phyloP scores from a whole-genome alignment of 2,888 invertebrate species.

The Muschampia plurimacula region DNA sequence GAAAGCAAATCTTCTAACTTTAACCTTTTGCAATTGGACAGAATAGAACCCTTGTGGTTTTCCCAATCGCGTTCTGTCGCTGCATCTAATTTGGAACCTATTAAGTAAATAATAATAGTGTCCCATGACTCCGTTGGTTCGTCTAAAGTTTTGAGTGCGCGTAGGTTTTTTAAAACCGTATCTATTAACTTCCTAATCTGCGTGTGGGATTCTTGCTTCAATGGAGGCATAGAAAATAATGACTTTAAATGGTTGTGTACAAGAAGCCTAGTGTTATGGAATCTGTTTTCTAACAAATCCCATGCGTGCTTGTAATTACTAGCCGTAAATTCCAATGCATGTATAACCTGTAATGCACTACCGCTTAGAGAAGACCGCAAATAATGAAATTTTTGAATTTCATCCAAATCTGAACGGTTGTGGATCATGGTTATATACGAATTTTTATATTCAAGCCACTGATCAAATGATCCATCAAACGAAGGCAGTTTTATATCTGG shows the following conservation, averaged over 20 bases:
- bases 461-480: constrained; percentile 11
- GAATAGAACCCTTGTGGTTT: constrained; percentile 7
- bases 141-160: constrained; percentile 8
- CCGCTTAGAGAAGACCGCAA: constrained; percentile 7
- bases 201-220: constrained; percentile 2
- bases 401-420: constrained; percentile 1
- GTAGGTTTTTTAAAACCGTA: constrained; percentile 9
- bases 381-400: constrained; percentile 11
- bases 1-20: constrained; percentile 7
- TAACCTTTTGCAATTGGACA: not conserved
- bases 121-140: constrained; percentile 11
- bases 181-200: constrained; percentile 5
- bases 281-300: constrained; percentile 13
- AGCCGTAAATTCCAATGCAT: constrained; percentile 5
- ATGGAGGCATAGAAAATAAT: not conserved
- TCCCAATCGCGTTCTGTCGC: constrained; percentile 10
- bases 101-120: constrained; percentile 2
- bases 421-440: constrained; percentile 12
- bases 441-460: constrained; percentile 12
- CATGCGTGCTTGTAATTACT: constrained; percentile 6
- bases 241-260: constrained; percentile 7
- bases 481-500: constrained; percentile 6
- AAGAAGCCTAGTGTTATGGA: constrained; percentile 7
- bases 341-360: constrained; percentile 9
- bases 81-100: constrained; percentile 2